Percentiles rank a stretch among this genome's conserved stretches.
These are phyloP conservation scores for Odocoileus hemionus DNA, from an alignment of 2,113 vertebrate genomes.

Conservation along the genomic window DNA sequence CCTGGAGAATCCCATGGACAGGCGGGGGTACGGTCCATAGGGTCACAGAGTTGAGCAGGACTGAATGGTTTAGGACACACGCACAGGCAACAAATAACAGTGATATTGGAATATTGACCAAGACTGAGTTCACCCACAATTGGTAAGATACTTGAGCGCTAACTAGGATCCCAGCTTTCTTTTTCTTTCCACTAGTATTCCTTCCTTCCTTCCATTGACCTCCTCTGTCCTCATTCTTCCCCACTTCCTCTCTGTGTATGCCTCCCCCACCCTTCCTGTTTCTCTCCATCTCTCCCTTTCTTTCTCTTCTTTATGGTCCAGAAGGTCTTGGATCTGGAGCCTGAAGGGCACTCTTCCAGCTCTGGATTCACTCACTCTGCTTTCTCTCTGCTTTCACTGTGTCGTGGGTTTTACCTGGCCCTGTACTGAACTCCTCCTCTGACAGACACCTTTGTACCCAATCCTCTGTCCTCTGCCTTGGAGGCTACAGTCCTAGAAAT, in stretches of 20 bases:
- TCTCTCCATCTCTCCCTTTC: not conserved
- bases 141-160: not conserved
- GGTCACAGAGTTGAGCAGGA: not conserved
- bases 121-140: not conserved
- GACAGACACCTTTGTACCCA: not conserved
- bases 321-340: not conserved
- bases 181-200: not conserved
- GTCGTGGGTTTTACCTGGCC: not conserved
- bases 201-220: not conserved
- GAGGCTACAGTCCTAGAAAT: not conserved
- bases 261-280: not conserved
- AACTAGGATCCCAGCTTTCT: not conserved
- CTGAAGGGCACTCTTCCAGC: not conserved
- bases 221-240: too few relatives aligned
- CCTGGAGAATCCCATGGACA: not conserved
- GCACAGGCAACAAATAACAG: not conserved
- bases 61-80: not conserved
- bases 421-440: not conserved
- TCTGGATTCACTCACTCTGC: not conserved
- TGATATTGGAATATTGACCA: not conserved
- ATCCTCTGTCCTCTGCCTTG: not conserved
- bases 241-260: not conserved
- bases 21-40: not conserved
- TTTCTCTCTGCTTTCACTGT: not conserved
- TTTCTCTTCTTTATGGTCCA: not conserved